These are phyloP conservation scores for Selenia dentaria DNA, from an alignment of 2,888 invertebrate species.

Conservation along the genomic window DNA sequence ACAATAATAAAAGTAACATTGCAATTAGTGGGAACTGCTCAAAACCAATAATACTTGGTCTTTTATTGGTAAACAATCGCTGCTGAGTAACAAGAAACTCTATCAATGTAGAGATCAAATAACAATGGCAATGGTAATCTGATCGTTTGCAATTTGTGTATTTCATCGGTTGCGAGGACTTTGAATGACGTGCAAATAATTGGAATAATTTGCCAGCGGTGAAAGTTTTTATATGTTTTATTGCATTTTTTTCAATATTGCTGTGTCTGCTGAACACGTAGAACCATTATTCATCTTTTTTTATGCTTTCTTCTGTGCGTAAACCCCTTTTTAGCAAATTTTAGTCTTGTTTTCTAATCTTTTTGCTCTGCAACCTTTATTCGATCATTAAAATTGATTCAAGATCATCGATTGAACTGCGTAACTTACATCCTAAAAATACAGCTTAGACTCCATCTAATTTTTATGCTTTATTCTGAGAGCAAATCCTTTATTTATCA, in stretches of 20 bases:
- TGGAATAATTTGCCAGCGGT: constrained; percentile 22
- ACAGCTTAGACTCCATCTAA: too few relatives aligned
- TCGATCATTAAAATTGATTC: too few relatives aligned
- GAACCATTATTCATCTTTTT: too few relatives aligned
- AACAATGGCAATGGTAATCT: background rate
- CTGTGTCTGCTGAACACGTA: too few relatives aligned
- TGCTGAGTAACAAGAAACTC: constrained; percentile 14
- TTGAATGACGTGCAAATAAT: constrained; percentile 26
- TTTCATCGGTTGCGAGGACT: constrained; percentile 17
- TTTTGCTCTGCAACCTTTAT: too few relatives aligned
- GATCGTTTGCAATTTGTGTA: constrained; percentile 29
- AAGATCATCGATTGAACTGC: too few relatives aligned
- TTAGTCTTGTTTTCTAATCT: too few relatives aligned
- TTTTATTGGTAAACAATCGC: constrained; percentile 22
- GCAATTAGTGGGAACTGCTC: constrained; percentile 57
- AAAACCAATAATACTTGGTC: constrained; percentile 44
- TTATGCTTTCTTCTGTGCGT: too few relatives aligned
- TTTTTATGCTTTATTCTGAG: too few relatives aligned
- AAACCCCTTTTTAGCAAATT: too few relatives aligned
- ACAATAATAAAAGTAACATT: constrained; percentile 62
- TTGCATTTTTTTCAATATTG: constrained; percentile 4
- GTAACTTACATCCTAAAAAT: too few relatives aligned
- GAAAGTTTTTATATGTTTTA: constrained; percentile 10
- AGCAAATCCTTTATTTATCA: too few relatives aligned
- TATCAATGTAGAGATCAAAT: constrained; percentile 9